Percentiles rank a stretch among this genome's conserved stretches.
phyloP scores from a whole-genome alignment of 2,113 vertebrate genomes.

The Corythaixoides concolor region DNA sequence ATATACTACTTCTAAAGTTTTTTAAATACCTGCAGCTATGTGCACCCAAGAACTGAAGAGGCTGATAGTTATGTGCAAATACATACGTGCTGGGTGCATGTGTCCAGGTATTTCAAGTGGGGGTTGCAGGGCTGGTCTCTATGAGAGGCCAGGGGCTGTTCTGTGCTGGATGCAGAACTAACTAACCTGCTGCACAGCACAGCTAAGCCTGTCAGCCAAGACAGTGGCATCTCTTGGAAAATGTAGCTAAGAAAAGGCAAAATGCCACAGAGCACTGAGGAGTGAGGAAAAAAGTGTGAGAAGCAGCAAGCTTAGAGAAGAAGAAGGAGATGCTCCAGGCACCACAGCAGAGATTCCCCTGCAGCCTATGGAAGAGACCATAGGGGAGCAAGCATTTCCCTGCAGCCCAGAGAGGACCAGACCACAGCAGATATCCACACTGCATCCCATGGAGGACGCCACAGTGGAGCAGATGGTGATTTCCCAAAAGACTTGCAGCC shows the following conservation, averaged over 20 bases:
- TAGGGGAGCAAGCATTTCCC: background rate
- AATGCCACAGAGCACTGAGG: background rate
- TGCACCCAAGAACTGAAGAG: background rate
- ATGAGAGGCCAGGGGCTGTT: background rate
- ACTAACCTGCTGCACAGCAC: fast-evolving
- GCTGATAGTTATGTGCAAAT: background rate
- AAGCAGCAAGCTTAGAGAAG: background rate
- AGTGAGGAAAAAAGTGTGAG: background rate
- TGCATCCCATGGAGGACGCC: background rate
- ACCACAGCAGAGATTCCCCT: background rate
- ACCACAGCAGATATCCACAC: background rate
- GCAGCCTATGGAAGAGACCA: background rate
- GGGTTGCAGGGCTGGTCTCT: background rate
- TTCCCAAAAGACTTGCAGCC: background rate
- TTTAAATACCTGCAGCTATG: background rate
- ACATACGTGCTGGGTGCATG: background rate
- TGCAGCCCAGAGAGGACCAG: background rate
- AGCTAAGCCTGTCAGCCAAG: background rate
- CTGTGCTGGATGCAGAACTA: background rate
- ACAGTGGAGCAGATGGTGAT: background rate
- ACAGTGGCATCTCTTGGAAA: background rate
- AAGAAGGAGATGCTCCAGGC: background rate
- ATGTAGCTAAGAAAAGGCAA: background rate
- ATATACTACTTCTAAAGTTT: background rate
- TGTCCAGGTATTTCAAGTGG: background rate